Conservation (phyloP, 2,113 vertebrate genomes). For the Nycticryphes semicollaris region DNA sequence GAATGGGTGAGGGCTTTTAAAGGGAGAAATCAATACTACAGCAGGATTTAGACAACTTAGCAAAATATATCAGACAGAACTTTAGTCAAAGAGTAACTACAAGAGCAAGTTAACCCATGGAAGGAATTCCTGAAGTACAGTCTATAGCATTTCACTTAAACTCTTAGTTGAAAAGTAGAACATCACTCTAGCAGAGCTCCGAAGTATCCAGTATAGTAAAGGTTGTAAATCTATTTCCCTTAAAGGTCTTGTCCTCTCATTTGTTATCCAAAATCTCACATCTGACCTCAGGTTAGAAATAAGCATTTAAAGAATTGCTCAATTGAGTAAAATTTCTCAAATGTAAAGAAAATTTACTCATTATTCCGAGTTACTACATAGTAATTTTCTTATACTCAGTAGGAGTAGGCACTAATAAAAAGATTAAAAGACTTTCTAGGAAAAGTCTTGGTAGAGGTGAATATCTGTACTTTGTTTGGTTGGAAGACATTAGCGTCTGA, state of each 20-base stretch:
- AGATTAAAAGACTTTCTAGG: neutral
- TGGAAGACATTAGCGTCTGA: neutral
- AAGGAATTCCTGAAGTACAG: constrained; percentile 13
- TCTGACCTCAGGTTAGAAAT: neutral
- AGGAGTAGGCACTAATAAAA: neutral
- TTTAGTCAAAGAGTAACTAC: constrained; percentile 60
- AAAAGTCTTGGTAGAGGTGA: neutral
- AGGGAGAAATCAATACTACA: constrained; percentile 71
- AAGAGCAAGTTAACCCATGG: constrained; percentile 33
- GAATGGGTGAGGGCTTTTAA: constrained; percentile 65
- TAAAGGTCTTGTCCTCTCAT: neutral
- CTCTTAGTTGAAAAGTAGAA: neutral
- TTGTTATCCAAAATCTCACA: neutral
- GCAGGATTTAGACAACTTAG: constrained; percentile 71
- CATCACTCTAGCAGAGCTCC: neutral
- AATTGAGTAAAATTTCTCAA: neutral
- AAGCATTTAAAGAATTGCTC: neutral
- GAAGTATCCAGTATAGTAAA: neutral
- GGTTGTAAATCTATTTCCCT: neutral
- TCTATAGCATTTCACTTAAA: neutral
- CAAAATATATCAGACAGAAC: constrained; percentile 69
- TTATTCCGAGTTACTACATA: neutral
- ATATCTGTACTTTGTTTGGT: neutral
- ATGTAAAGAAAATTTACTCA: neutral
- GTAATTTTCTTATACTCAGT: neutral